Percentiles rank a stretch among this genome's conserved stretches.
These are phyloP conservation scores for Ursus arctos DNA, from an alignment of 2,113 vertebrate species.

Conservation along the genomic window DNA sequence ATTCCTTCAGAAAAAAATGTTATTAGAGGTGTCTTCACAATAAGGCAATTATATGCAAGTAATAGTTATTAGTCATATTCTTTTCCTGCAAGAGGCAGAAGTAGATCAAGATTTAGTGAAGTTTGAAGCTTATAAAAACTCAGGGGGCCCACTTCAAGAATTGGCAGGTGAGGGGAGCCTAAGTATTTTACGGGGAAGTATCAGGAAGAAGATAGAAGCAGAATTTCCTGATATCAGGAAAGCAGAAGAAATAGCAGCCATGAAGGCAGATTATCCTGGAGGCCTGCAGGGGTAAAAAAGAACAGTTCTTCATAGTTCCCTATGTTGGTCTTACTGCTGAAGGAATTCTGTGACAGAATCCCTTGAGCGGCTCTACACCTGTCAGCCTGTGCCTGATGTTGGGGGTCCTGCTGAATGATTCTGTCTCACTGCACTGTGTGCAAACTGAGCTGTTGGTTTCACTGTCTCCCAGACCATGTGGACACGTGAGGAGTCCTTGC, in stretches of 20 bases:
- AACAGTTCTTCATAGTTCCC: not conserved
- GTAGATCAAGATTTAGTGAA: not conserved
- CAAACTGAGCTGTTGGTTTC: not conserved
- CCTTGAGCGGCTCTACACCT: not conserved
- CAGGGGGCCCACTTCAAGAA: not conserved
- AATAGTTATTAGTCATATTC: not conserved
- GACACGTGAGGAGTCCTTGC: rapidly evolving
- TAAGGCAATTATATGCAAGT: not conserved
- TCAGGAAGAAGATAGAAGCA: not conserved
- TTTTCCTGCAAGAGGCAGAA: not conserved
- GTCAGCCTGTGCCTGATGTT: too few relatives aligned
- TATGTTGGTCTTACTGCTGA: not conserved
- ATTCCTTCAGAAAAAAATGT: not conserved
- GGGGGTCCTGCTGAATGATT: not conserved
- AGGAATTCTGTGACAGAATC: not conserved
- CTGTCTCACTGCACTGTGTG: rapidly evolving
- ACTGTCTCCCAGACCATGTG: not conserved
- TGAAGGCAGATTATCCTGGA: not conserved
- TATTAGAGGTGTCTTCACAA: not conserved
- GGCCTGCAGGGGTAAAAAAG: not conserved
- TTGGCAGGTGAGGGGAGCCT: not conserved
- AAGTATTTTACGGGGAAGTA: rapidly evolving
- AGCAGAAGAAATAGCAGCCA: not conserved
- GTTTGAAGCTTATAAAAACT: not conserved
- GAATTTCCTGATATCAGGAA: not conserved